phyloP scores from a whole-genome alignment of 1,140 invertebrate species.

The Helicorthomorpha holstii region DNA sequence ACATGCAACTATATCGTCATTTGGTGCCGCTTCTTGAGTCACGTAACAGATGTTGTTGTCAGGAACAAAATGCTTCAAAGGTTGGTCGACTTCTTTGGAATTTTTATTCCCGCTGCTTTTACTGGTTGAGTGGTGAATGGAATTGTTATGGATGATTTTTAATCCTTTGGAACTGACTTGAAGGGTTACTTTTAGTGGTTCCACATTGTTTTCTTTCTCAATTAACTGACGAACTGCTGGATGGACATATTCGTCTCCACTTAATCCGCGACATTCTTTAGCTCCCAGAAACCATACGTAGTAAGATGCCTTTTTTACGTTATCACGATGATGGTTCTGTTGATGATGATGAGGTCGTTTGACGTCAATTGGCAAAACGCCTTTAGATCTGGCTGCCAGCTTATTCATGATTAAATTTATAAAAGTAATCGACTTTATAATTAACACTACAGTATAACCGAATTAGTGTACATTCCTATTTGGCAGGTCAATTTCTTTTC shows the following conservation, averaged over 20 bases:
- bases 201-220: constrained; percentile 60
- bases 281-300: constrained; percentile 97
- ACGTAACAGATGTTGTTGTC: constrained; percentile 77
- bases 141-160: constrained; percentile 67
- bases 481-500: no score
- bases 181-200: constrained; percentile 75
- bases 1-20: constrained; percentile 78
- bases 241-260: constrained; percentile 58
- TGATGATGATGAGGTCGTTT: no score
- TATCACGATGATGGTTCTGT: no score
- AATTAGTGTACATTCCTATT: no score
- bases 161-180: constrained; percentile 66
- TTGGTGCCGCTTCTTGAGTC: constrained; percentile 38
- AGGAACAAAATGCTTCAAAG: constrained; percentile 88
- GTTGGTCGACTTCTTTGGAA: constrained; percentile 23
- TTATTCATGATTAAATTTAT: no score
- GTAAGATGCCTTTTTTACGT: constrained; percentile 62
- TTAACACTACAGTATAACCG: no score
- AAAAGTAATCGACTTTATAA: no score
- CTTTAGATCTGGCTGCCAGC: no score
- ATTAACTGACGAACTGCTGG: constrained; percentile 69
- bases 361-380: no score
- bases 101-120: constrained; percentile 14
- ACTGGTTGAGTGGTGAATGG: constrained; percentile 12
- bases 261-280: constrained; percentile 75